Evolutionary conservation across 2,888 invertebrate genomes (phyloP), one percentile per base, ranked within the genome.

Genomic region (Ischnura elegans): DNA sequence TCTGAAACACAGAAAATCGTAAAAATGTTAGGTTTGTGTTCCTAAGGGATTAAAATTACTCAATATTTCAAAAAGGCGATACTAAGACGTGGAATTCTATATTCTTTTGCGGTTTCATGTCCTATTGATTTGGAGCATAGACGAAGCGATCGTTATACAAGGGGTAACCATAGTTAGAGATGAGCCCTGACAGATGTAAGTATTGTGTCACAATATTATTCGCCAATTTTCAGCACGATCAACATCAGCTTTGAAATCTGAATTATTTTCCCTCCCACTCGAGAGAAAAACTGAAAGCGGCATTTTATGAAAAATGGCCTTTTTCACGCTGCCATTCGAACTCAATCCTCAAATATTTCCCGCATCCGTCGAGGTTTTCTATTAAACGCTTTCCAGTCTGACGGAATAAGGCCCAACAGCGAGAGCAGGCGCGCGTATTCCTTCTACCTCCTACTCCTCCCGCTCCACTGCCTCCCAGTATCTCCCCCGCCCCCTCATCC

Each of bases 301-400:
- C 10, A 87, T 55, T 55, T 42, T 51, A 61, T 51, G 55, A 90
- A 51, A 43, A 45, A 61, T 90, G 45, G 25, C 43, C 43, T n/a
- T 43, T 90, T 90, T 90, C 45, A 42, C 36, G 55, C 45, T 61
- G 43, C n/a, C 61, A 61, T 90, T 66, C 61, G 61, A 90, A 90
- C 66, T 45, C 25, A 90, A 90, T 61, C 90, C 90, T n/a, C 87
- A 55, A 87, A 87, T 76, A 76, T 76, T 76, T 76, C 76, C 76
- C 76, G 55, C 90, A n/a, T 25, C 25, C 61, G 43, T 25, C 45
- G 55, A n/a, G 61, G 61, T 61, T n/a, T 61, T 76, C 90, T 61
- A 61, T 61, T 66, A 90, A 90, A 61, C 61, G 55, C 61, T 76
- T 76, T 25, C 76, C 76, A 36, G 36, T 76, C 76, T 10, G 36